phyloP scores from a whole-genome alignment of 2,888 invertebrate species.

The Diaperis boleti region DNA sequence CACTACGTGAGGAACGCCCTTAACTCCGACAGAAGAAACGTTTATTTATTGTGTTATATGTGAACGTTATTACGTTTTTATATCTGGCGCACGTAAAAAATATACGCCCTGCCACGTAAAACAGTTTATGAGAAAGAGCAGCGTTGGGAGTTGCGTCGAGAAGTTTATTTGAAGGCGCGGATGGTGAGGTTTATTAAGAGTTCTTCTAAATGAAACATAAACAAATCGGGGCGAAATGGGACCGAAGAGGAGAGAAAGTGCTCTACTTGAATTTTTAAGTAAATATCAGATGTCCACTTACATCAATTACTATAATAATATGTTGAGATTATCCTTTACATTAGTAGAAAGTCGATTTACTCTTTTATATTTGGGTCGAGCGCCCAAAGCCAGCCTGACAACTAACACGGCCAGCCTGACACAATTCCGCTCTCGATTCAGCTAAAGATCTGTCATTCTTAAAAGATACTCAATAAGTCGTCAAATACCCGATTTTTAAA shows the following conservation, averaged over 20 bases:
- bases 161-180: constrained; percentile 35
- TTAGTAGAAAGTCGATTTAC: too few relatives aligned
- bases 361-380: too few relatives aligned
- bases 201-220: constrained; percentile 36
- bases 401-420: too few relatives aligned
- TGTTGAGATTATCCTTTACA: too few relatives aligned
- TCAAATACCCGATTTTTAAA: too few relatives aligned
- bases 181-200: constrained; percentile 37
- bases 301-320: too few relatives aligned
- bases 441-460: too few relatives aligned
- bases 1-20: constrained; percentile 43
- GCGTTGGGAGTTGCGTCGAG: constrained; percentile 33
- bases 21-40: constrained; percentile 44
- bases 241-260: not conserved
- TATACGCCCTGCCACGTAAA: constrained; percentile 43
- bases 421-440: too few relatives aligned
- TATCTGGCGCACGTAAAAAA: constrained; percentile 43
- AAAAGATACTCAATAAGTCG: too few relatives aligned
- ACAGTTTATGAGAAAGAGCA: constrained; percentile 39
- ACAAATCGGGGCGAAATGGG: constrained; percentile 27
- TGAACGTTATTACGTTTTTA: constrained; percentile 46
- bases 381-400: too few relatives aligned
- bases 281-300: not conserved
- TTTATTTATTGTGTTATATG: constrained; percentile 46
- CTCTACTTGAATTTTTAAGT: not conserved